Base-by-base conservation (phyloP, 2,113 vertebrate species). In the Sceloporus tristichus region DNA sequence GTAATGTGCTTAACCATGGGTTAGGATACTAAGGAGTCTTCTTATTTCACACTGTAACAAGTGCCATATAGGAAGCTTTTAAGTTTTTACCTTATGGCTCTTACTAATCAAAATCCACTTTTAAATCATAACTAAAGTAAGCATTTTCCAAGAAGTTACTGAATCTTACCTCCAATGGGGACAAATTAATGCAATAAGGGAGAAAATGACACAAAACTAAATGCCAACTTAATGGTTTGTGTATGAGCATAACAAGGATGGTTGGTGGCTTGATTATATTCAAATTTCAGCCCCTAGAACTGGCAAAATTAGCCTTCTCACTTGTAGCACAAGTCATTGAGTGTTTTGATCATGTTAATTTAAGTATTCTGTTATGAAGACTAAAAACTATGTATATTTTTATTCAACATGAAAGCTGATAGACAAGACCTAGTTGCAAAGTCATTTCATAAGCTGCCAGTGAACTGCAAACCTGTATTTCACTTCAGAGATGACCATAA, bases 401-500 rank as follows among this genome's bases (percentile, higher is more conserved):
- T 0, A 53, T 8, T 84, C 62, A 9, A 65, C 23, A 42, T 76
- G 88, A 42, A 29, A 86, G 70, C 6, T 56, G 16, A 18, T 38
- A 68, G 76, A 87, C 40, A 13, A 59, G 21, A 13, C 48, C 25
- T 76, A n/a, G 56, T 29, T 82, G 71, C 11, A 38, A 14, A 38
- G 2, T 68, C 85, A 27, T 70, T 95, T 92, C 85, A 81, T 92
- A 59, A 18, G 16, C 29, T 62, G 66, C 0, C 13, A 11, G 25
- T 53, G 27, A 75, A 62, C 56, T 65, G 9, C 62, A 66, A 5
- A 0, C 16, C 25, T 59, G 48, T 84, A 88, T 70, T 34, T 84
- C 1, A 19, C 40, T 66, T 75, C 76, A 86, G 3, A n/a, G 62
- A 56, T 40, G 40, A 65, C 29, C 70, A 53, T 82, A 77, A 83